phyloP scores from a whole-genome alignment of 2,797 vertebrate genomes.

The Gambelia wislizenii region DNA sequence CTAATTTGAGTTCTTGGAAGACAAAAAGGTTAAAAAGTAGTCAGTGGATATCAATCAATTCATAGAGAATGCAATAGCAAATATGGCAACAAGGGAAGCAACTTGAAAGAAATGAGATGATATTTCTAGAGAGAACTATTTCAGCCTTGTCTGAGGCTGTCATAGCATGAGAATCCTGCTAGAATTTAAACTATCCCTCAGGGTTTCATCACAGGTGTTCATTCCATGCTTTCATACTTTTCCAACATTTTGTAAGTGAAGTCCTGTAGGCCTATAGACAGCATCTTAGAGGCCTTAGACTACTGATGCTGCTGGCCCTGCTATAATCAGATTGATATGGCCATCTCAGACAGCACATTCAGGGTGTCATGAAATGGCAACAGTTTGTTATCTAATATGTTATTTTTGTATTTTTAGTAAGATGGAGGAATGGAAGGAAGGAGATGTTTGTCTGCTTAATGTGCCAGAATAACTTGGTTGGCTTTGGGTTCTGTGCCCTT shows the following conservation, averaged over 20 bases:
- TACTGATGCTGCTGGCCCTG: background rate
- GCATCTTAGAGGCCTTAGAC: background rate
- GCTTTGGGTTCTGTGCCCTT: background rate
- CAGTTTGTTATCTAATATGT: background rate
- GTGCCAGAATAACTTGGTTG: background rate
- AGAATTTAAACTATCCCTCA: background rate
- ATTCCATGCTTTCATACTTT: background rate
- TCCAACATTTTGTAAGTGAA: background rate
- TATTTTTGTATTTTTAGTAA: background rate
- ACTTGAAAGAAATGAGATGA: background rate
- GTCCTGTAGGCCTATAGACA: background rate
- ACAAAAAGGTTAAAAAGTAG: background rate
- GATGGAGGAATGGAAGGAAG: background rate
- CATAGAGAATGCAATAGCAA: background rate
- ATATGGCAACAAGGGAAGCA: background rate
- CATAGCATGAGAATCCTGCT: background rate
- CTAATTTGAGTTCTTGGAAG: background rate
- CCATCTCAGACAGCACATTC: background rate
- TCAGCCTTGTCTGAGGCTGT: background rate
- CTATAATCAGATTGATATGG: background rate
- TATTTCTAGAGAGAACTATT: background rate
- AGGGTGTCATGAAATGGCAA: background rate
- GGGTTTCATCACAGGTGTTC: background rate
- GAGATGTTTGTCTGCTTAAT: background rate
- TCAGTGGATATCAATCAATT: background rate